phyloP scores from a whole-genome alignment of 2,888 invertebrate genomes.

The Lasioglossum malachurum region DNA sequence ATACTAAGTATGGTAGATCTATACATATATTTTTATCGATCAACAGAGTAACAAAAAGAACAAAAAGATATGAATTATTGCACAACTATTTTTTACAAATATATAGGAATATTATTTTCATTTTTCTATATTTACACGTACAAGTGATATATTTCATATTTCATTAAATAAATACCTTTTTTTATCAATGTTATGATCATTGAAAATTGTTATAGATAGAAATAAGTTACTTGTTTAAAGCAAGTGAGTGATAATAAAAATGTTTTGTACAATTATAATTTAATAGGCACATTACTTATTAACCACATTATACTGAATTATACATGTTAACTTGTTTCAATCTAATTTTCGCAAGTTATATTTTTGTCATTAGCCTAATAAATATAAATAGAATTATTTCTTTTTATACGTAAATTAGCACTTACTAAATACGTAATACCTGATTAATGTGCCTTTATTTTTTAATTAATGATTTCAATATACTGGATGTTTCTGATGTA shows the following conservation, averaged over 20 bases:
- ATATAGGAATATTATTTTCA: constrained; percentile 18
- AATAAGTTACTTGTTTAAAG: constrained; percentile 32
- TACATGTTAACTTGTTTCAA: constrained; percentile 21
- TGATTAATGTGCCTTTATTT: constrained; percentile 33
- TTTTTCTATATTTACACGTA: constrained; percentile 25
- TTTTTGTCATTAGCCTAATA: constrained; percentile 14
- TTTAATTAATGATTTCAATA: constrained; percentile 1
- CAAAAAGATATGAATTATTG: neutral
- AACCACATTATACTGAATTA: constrained; percentile 12
- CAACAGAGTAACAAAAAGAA: neutral
- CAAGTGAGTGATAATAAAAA: constrained; percentile 40
- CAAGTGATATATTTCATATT: constrained; percentile 35
- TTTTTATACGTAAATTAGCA: neutral
- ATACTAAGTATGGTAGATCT: constrained; percentile 1
- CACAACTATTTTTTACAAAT: constrained; percentile 19
- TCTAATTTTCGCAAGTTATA: constrained; percentile 10
- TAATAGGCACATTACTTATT: constrained; percentile 48
- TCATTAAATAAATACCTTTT: constrained; percentile 18
- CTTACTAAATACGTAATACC: neutral
- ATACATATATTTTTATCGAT: constrained; percentile 20
- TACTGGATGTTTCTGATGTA: neutral
- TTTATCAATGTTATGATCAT: constrained; percentile 29
- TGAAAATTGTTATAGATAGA: constrained; percentile 24
- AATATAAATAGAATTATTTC: constrained; percentile 9
- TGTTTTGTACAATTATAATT: constrained; percentile 41